These are phyloP conservation scores for Apis florea DNA, from an alignment of 1,140 invertebrate species.

Conservation along the genomic window DNA sequence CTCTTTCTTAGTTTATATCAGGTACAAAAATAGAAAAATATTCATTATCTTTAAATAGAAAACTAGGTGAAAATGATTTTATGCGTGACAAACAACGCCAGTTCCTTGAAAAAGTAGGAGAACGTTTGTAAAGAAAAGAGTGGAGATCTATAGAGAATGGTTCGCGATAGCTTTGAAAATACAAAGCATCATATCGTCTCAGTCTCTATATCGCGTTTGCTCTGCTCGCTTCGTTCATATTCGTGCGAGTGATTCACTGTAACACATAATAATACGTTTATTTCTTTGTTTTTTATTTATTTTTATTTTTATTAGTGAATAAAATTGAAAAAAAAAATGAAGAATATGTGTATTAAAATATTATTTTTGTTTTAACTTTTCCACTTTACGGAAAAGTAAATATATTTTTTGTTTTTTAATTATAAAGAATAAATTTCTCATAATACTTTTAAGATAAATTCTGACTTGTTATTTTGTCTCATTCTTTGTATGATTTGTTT, in stretches of 20 bases:
- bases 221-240: conserved; percentile 48
- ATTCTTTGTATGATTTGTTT: not conserved
- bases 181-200: conserved; percentile 57
- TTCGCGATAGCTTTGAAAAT: conserved; percentile 59
- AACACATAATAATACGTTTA: conserved; percentile 1
- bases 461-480: not conserved
- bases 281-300: not conserved
- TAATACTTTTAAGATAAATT: not conserved
- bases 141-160: conserved; percentile 45
- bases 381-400: too few species aligned
- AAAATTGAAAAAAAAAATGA: too few species aligned
- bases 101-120: conserved; percentile 39
- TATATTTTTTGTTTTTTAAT: too few species aligned
- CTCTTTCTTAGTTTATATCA: not conserved
- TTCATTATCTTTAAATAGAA: not conserved
- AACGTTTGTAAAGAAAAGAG: conserved; percentile 47
- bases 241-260: conserved; percentile 32
- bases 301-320: not conserved
- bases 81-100: conserved; percentile 46
- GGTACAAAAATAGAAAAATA: too few species aligned
- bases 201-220: conserved; percentile 59
- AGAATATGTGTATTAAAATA: not conserved
- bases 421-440: not conserved
- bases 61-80: conserved; percentile 7
- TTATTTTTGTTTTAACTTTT: not conserved